These are phyloP conservation scores for Chrysochloris asiatica DNA, from an alignment of 2,113 vertebrate genomes.

Conservation along the genomic window DNA sequence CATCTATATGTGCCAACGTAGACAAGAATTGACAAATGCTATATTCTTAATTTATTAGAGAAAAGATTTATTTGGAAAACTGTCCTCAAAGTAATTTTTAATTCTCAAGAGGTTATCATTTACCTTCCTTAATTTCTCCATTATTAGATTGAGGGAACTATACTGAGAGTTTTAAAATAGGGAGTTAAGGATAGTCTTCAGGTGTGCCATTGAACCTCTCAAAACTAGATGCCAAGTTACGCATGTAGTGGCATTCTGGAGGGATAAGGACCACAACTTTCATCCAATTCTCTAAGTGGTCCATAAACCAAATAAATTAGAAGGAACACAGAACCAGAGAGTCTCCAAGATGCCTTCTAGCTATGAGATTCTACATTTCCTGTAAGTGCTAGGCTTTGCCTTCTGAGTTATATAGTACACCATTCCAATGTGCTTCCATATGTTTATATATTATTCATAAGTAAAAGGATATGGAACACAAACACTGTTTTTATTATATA, in stretches of 20 bases:
- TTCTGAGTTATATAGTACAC: neutral
- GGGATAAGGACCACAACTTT: neutral
- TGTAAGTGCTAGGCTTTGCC: neutral
- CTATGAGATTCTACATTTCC: neutral
- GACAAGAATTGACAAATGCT: neutral
- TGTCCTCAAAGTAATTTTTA: constrained; percentile 15
- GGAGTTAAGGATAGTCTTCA: neutral
- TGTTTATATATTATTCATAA: neutral
- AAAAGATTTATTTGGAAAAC: neutral
- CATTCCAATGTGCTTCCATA: neutral
- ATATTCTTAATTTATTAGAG: neutral
- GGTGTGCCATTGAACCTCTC: neutral
- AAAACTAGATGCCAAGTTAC: neutral
- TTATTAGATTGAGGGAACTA: neutral
- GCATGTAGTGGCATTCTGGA: neutral
- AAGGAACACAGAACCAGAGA: neutral
- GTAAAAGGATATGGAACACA: neutral
- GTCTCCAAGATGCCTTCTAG: neutral
- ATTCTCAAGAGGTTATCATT: neutral
- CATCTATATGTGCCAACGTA: no score
- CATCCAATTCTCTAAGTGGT: neutral
- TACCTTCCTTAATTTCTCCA: neutral
- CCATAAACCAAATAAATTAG: neutral
- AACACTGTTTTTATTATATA: no score
- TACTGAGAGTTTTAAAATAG: neutral